A percentile compares a stretch with the other conserved stretches of the same genome.
phyloP scores from a whole-genome alignment of 2,888 invertebrate genomes.

The Ormyrus labotus region DNA sequence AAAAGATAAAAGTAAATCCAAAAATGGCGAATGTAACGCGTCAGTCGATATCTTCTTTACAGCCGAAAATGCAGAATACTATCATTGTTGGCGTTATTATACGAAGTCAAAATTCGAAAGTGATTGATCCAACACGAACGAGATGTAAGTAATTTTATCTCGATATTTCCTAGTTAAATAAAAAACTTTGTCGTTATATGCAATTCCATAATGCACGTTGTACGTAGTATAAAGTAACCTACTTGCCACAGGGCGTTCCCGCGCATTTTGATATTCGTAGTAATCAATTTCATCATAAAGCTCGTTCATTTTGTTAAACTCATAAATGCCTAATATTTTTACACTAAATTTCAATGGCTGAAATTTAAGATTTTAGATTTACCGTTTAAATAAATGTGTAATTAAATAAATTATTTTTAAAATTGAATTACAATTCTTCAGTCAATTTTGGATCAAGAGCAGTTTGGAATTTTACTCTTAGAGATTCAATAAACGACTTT shows the following conservation, averaged over 20 bases:
- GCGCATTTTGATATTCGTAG: too few species aligned
- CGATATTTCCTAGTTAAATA: too few species aligned
- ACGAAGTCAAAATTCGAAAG: constrained; percentile 67
- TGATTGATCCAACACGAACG: constrained; percentile 63
- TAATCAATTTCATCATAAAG: too few species aligned
- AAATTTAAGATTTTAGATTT: neutral
- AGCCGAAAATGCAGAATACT: constrained; percentile 68
- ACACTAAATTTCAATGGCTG: neutral
- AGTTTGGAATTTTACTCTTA: constrained; percentile 86
- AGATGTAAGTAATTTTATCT: constrained; percentile 63
- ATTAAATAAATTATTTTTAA: too few species aligned
- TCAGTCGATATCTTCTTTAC: constrained; percentile 66
- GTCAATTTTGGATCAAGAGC: constrained; percentile 75
- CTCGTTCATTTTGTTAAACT: too few species aligned
- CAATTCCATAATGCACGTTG: too few species aligned
- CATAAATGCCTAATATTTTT: neutral
- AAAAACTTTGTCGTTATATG: too few species aligned
- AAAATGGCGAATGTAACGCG: constrained; percentile 68
- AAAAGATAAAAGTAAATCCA: neutral
- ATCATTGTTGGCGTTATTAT: constrained; percentile 71
- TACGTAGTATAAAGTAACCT: too few species aligned
- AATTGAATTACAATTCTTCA: constrained; percentile 45
- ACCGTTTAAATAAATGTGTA: constrained; percentile 2
- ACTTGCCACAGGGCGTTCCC: too few species aligned
- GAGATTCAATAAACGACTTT: constrained; percentile 84